Conservation (phyloP, 2,888 invertebrate species). For the Plebejus anna region DNA sequence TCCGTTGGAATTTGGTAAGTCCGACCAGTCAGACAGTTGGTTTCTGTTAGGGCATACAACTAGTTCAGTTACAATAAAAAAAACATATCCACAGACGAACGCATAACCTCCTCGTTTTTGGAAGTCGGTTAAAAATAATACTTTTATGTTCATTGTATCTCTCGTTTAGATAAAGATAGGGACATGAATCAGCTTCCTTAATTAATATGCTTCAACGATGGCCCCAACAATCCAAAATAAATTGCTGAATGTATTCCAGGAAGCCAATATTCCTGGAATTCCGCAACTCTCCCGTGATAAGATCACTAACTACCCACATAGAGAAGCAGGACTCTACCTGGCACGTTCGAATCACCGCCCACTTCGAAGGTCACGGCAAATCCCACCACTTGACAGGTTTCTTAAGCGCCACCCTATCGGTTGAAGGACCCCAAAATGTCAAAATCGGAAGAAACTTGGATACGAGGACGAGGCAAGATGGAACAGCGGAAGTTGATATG, state of each 20-base stretch:
- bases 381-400: slow-evolving; percentile 49
- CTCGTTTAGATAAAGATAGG: no score
- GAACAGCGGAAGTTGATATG: slow-evolving; percentile 53
- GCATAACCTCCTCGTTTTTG: no score
- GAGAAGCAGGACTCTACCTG: slow-evolving; percentile 50
- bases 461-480: slow-evolving; percentile 48
- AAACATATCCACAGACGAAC: no score
- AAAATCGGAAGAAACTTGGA: slow-evolving; percentile 48
- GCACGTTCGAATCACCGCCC: slow-evolving; percentile 51
- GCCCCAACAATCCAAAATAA: neutral
- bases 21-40: no score
- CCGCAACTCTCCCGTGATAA: slow-evolving; percentile 81
- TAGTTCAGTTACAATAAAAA: no score
- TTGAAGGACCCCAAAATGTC: slow-evolving; percentile 55
- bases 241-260: slow-evolving; percentile 60
- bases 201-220: neutral
- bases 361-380: slow-evolving; percentile 53
- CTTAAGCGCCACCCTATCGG: slow-evolving; percentile 51
- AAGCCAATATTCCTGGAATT: slow-evolving; percentile 84
- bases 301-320: slow-evolving; percentile 78
- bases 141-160: no score
- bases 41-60: neutral
- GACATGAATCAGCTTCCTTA: neutral
- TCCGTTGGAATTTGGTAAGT: slow-evolving; percentile 94
- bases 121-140: no score